phyloP scores from a whole-genome alignment of 2,797 vertebrate species.

The Urophycis tenuis region DNA sequence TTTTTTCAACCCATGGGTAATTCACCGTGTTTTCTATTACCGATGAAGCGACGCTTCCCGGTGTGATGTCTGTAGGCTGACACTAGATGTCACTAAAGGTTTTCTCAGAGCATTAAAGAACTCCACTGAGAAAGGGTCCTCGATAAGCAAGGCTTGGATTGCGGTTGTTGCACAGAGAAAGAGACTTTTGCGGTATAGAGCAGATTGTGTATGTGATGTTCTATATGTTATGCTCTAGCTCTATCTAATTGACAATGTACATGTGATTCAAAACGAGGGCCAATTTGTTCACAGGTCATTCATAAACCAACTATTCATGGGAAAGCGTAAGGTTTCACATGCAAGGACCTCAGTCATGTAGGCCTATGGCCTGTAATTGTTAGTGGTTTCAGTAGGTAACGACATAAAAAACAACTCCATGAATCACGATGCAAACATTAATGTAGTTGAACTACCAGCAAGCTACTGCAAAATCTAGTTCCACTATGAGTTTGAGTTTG shows the following conservation, averaged over 20 bases:
- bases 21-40: not conserved
- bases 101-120: not conserved
- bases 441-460: conserved; percentile 14
- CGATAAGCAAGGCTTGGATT: not conserved
- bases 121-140: not conserved
- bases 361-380: too few species aligned
- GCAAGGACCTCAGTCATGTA: too few species aligned
- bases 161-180: not conserved
- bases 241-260: too few species aligned
- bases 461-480: conserved; percentile 6
- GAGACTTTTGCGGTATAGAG: too few species aligned
- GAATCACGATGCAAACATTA: conserved; percentile 24
- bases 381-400: too few species aligned
- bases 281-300: too few species aligned
- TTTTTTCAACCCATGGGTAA: not conserved
- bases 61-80: not conserved
- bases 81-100: conserved; percentile 24
- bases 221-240: not conserved
- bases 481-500: too few species aligned
- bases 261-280: too few species aligned
- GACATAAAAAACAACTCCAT: not conserved
- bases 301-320: too few species aligned
- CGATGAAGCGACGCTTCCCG: not conserved
- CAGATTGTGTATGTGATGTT: too few species aligned
- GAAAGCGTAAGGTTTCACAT: too few species aligned